Percentiles rank a stretch among this genome's conserved stretches.
phyloP scores from a whole-genome alignment of 2,113 vertebrate genomes.

The Antigone vipio region DNA sequence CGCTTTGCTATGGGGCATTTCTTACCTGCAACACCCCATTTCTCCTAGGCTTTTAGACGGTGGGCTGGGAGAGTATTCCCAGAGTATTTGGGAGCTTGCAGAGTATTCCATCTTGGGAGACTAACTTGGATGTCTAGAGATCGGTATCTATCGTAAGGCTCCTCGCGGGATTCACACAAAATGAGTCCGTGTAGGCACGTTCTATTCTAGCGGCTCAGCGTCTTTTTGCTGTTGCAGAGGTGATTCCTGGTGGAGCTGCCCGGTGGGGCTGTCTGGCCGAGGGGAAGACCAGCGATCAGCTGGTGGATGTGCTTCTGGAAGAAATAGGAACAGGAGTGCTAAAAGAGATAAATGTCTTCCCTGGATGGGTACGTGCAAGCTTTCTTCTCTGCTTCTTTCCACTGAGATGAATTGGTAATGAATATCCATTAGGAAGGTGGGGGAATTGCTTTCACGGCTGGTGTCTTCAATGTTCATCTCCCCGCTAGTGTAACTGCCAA shows the following conservation, averaged over 20 bases:
- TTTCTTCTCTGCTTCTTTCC: background rate
- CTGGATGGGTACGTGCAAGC: slow-evolving; percentile 60
- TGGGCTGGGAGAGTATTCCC: background rate
- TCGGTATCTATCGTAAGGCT: background rate
- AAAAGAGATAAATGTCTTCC: slow-evolving; percentile 62
- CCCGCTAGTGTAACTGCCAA: background rate
- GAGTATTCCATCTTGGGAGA: background rate
- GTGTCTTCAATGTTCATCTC: background rate
- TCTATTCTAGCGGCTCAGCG: background rate
- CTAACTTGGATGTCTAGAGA: background rate
- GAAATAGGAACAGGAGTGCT: slow-evolving; percentile 61
- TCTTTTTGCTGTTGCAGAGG: slow-evolving; percentile 33
- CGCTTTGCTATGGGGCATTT: background rate
- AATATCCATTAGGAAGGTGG: background rate
- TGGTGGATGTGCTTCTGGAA: slow-evolving; percentile 74
- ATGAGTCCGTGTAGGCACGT: too few relatives aligned
- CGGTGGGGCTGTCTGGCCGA: slow-evolving; percentile 63
- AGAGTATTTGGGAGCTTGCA: background rate
- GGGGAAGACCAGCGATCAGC: slow-evolving; percentile 72
- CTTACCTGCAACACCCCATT: background rate
- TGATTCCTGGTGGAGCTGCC: slow-evolving; percentile 60
- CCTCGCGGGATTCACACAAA: background rate
- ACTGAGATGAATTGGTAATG: background rate
- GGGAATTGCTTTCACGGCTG: background rate
- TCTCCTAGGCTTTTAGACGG: background rate